Conservation (phyloP, 1,140 invertebrate genomes). For the Rhizoglyphus robini region DNA sequence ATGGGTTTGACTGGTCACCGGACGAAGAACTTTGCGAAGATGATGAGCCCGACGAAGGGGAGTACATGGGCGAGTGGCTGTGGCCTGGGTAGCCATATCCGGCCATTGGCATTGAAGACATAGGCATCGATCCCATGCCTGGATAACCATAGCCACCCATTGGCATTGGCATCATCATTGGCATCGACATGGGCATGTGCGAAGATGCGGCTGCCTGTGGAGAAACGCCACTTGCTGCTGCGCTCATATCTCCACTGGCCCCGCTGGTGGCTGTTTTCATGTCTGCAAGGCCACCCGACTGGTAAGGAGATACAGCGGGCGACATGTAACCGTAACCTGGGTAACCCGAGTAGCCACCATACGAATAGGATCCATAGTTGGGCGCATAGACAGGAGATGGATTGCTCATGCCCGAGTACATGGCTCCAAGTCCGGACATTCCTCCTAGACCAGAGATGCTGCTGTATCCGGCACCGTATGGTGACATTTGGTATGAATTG, state of each 20-base stretch:
- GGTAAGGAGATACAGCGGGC: neutral
- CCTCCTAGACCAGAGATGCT: slow-evolving; percentile 10
- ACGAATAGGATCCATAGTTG: slow-evolving; percentile 4
- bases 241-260: neutral
- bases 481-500: neutral
- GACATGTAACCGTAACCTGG: slow-evolving; percentile 17
- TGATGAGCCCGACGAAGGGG: neutral
- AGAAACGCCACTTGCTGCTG: neutral
- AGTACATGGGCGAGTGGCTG: neutral
- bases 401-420: slow-evolving; percentile 15
- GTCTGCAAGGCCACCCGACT: neutral
- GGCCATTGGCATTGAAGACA: slow-evolving; percentile 3
- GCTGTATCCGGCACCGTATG: neutral
- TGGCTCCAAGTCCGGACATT: slow-evolving; percentile 10
- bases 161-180: slow-evolving; percentile 10
- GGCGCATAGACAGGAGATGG: neutral
- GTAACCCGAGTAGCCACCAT: neutral
- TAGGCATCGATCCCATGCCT: slow-evolving; percentile 5
- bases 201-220: neutral
- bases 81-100: neutral
- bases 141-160: slow-evolving; percentile 8
- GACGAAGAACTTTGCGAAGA: neutral
- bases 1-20: neutral
- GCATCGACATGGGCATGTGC: neutral
- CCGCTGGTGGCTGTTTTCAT: neutral